These are phyloP conservation scores for Cephus runcator DNA, from an alignment of 2,888 invertebrate species.

Conservation along the genomic window DNA sequence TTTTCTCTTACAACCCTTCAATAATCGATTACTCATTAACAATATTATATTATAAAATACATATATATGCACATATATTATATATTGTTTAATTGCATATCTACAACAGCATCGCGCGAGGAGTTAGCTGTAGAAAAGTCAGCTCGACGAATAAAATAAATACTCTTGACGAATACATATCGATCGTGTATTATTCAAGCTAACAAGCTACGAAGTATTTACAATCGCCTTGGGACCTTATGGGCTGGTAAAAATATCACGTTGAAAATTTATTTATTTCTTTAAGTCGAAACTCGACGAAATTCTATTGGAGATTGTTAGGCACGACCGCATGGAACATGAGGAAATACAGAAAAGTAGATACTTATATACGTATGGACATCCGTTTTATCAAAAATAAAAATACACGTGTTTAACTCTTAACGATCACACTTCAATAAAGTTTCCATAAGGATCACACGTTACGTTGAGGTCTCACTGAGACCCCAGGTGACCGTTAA, in stretches of 20 bases:
- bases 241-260: neutral
- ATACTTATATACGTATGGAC: neutral
- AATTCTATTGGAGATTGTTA: neutral
- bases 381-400: too few species aligned
- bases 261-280: neutral
- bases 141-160: slow-evolving; percentile 1
- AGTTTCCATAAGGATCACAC: too few species aligned
- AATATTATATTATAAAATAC: neutral
- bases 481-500: too few species aligned
- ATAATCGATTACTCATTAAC: neutral
- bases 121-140: neutral
- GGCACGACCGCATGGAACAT: neutral
- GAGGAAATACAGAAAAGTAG: neutral
- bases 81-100: neutral
- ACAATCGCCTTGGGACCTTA: neutral
- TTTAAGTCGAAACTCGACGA: neutral
- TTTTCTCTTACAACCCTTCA: neutral
- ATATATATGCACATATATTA: slow-evolving; percentile 3
- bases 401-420: too few species aligned
- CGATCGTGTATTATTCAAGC: neutral
- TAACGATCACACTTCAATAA: too few species aligned
- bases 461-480: too few species aligned
- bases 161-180: neutral
- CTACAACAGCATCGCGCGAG: neutral
- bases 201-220: neutral